A percentile compares a stretch with the other conserved stretches of the same genome.
Evolutionary conservation across 2,797 vertebrate genomes (phyloP).

Genomic region (Crenuchus spilurus): DNA sequence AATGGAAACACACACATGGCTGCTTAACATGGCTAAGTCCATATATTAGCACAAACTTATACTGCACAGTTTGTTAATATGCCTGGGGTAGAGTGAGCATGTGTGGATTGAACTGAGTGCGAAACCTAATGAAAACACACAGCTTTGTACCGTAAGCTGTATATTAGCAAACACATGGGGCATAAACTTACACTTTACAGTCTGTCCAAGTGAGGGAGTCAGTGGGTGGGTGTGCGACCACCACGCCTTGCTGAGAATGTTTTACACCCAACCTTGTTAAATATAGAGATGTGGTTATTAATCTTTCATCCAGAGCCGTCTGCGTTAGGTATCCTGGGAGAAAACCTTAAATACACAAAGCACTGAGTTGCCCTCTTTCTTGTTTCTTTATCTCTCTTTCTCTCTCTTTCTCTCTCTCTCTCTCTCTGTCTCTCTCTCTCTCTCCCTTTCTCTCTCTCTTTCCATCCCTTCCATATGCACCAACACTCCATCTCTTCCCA

Average conservation of each 20-base stretch:
- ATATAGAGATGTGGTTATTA: conserved; percentile 74
- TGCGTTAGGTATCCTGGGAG: conserved; percentile 71
- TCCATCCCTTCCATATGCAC: conserved; percentile 50
- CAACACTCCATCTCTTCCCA: conserved; percentile 40
- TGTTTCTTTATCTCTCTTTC: conserved; percentile 53
- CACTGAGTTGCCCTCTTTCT: conserved; percentile 58
- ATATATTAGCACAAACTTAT: conserved; percentile 28
- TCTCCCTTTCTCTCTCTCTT: conserved; percentile 16
- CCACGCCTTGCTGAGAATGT: conserved; percentile 56
- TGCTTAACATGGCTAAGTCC: neutral
- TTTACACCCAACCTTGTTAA: conserved; percentile 69
- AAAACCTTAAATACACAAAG: conserved; percentile 72
- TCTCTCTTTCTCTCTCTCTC: conserved; percentile 56
- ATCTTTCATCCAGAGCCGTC: conserved; percentile 78
- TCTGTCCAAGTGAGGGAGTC: conserved; percentile 11
- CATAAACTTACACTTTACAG: conserved; percentile 2
- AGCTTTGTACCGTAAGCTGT: conserved; percentile 3
- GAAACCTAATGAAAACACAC: conserved; percentile 30
- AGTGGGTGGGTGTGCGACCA: conserved; percentile 34
- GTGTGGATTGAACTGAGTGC: conserved; percentile 11
- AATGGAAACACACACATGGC: neutral
- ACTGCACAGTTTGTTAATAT: conserved; percentile 1
- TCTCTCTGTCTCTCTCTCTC: conserved; percentile 64
- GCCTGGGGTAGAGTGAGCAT: neutral
- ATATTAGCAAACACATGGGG: conserved; percentile 4